Evolutionary conservation across 2,888 invertebrate genomes (phyloP).

Genomic region (Itoplectis maculator): DNA sequence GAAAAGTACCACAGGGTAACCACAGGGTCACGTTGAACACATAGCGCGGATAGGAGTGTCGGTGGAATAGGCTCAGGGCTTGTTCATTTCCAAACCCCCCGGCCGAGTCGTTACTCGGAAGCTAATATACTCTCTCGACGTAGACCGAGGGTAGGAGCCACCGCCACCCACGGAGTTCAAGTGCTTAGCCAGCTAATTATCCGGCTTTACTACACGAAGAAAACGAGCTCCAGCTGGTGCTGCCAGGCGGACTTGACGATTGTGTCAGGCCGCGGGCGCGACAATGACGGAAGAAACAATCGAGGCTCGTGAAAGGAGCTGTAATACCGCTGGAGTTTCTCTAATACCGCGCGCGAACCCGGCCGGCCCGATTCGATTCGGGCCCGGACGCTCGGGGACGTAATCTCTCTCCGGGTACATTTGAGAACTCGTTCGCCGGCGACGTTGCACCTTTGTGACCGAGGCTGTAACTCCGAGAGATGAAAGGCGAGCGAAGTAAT

Average conservation of each 20-base stretch:
- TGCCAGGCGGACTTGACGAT: background rate
- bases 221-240: slow-evolving; percentile 8
- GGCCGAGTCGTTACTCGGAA: slow-evolving; percentile 28
- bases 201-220: slow-evolving; percentile 41
- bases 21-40: background rate
- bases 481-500: background rate
- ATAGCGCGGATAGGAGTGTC: background rate
- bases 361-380: background rate
- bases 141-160: slow-evolving; percentile 1
- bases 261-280: slow-evolving; percentile 11
- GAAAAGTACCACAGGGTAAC: background rate
- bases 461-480: background rate
- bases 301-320: slow-evolving; percentile 23
- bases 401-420: background rate
- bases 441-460: background rate
- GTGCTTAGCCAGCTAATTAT: slow-evolving; percentile 68
- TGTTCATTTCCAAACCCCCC: background rate
- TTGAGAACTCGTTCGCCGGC: background rate
- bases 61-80: background rate
- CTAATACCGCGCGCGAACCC: background rate
- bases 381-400: background rate
- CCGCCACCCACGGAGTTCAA: slow-evolving; percentile 28
- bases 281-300: slow-evolving; percentile 30
- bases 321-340: slow-evolving; percentile 8
- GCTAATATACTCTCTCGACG: slow-evolving; percentile 25